Conservation (phyloP, 2,888 invertebrate genomes). For the Zaprionus bogoriensis region DNA sequence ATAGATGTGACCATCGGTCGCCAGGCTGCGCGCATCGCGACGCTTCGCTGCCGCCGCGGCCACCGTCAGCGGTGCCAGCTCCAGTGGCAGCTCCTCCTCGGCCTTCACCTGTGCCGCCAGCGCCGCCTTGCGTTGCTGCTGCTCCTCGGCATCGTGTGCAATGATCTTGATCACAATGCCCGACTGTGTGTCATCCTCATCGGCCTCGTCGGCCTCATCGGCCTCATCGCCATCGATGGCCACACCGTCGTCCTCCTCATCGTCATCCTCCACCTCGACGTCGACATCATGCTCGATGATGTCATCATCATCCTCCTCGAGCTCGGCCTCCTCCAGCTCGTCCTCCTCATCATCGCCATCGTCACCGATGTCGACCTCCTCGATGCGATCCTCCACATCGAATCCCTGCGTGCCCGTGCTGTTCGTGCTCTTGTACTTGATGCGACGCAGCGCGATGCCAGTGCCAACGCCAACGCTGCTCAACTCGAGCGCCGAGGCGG, state of each 20-base stretch:
- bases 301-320: slow-evolving; percentile 45
- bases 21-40: slow-evolving; percentile 55
- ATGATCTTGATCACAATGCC: slow-evolving; percentile 63
- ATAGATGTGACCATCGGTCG: slow-evolving; percentile 77
- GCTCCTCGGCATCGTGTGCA: slow-evolving; percentile 9
- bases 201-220: slow-evolving; percentile 21
- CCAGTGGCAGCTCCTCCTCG: slow-evolving; percentile 43
- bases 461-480: slow-evolving; percentile 43
- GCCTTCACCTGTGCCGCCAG: slow-evolving; percentile 32
- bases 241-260: slow-evolving; percentile 28
- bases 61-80: slow-evolving; percentile 41
- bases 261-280: slow-evolving; percentile 33
- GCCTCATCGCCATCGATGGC: slow-evolving; percentile 20
- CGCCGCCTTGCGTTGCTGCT: slow-evolving; percentile 6
- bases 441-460: slow-evolving; percentile 50
- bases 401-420: slow-evolving; percentile 75
- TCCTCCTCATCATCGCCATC: slow-evolving; percentile 58
- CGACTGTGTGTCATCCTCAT: slow-evolving; percentile 61
- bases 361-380: slow-evolving; percentile 73
- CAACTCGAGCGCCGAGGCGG: slow-evolving; percentile 62
- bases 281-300: slow-evolving; percentile 52
- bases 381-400: slow-evolving; percentile 78
- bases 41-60: slow-evolving; percentile 50
- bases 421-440: slow-evolving; percentile 78
- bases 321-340: slow-evolving; percentile 46